Conservation (phyloP, 2,888 invertebrate species). For the Alsophila aescularia region DNA sequence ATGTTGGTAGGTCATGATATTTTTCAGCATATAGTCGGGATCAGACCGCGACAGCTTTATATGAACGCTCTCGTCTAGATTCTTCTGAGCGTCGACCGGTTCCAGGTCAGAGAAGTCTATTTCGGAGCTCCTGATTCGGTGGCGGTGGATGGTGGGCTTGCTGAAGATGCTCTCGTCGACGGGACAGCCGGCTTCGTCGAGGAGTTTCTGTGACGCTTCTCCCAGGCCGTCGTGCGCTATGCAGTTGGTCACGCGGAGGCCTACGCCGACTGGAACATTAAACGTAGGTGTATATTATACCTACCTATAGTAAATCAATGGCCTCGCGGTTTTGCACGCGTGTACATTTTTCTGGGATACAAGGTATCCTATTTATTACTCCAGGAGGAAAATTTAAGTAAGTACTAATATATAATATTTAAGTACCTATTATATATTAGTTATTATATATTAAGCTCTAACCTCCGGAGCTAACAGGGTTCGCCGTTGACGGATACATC, state of each 20-base stretch:
- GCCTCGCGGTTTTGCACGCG: too few species aligned
- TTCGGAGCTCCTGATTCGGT: constrained; percentile 66
- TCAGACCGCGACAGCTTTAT: constrained; percentile 63
- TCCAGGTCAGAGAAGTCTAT: constrained; percentile 70
- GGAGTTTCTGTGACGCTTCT: constrained; percentile 88
- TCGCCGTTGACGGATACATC: too few species aligned
- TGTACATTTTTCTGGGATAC: too few species aligned
- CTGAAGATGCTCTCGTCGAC: constrained; percentile 87
- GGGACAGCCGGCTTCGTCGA: constrained; percentile 90
- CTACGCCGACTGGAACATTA: constrained; percentile 86
- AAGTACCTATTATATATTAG: too few species aligned
- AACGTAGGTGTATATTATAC: constrained; percentile 2
- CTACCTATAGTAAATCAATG: too few species aligned
- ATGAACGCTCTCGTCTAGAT: constrained; percentile 59
- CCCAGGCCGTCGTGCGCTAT: constrained; percentile 91
- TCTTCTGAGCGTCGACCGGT: constrained; percentile 62
- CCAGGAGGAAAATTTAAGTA: too few species aligned
- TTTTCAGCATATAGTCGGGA: constrained; percentile 70
- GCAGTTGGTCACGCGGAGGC: constrained; percentile 90
- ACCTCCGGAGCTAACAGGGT: too few species aligned
- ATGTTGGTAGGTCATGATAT: constrained; percentile 81
- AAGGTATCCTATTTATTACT: too few species aligned
- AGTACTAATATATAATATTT: too few species aligned
- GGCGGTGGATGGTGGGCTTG: constrained; percentile 74
- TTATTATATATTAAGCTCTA: too few species aligned